Evolutionary conservation across 1,140 invertebrate species (phyloP).

Genomic region (Uloborus diversus): DNA sequence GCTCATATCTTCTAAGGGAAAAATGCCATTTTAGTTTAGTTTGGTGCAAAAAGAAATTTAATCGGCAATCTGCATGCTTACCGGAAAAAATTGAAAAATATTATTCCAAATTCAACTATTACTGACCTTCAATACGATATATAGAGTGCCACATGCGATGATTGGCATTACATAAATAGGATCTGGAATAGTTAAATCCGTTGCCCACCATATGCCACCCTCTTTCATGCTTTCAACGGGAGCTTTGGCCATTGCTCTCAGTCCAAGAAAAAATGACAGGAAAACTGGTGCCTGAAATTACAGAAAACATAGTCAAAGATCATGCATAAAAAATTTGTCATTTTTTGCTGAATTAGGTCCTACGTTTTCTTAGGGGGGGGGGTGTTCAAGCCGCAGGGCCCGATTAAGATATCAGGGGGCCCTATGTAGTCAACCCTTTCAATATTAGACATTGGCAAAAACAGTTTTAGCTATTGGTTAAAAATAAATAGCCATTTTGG

Average conservation of each 20-base stretch:
- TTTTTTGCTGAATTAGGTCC: not conserved
- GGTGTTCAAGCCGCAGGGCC: no score
- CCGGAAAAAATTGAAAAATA: no score
- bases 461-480: no score
- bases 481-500: no score
- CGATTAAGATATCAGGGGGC: not conserved
- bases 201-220: slow-evolving; percentile 94
- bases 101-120: slow-evolving; percentile 28
- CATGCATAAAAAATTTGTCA: not conserved
- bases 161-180: slow-evolving; percentile 89
- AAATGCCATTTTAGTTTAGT: no score
- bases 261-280: slow-evolving; percentile 86
- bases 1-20: no score
- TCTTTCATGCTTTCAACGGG: slow-evolving; percentile 86
- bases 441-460: no score
- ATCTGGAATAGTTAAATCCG: slow-evolving; percentile 88
- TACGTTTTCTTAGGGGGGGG: no score
- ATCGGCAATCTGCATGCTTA: no score
- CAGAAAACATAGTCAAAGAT: not conserved
- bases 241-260: slow-evolving; percentile 83
- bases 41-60: no score
- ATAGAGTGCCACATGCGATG: slow-evolving; percentile 82
- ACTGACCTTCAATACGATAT: slow-evolving; percentile 79
- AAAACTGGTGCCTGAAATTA: slow-evolving; percentile 81
- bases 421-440: no score